Evolutionary conservation across 2,888 invertebrate species (phyloP).

Genomic region (Drosophila rellima): DNA sequence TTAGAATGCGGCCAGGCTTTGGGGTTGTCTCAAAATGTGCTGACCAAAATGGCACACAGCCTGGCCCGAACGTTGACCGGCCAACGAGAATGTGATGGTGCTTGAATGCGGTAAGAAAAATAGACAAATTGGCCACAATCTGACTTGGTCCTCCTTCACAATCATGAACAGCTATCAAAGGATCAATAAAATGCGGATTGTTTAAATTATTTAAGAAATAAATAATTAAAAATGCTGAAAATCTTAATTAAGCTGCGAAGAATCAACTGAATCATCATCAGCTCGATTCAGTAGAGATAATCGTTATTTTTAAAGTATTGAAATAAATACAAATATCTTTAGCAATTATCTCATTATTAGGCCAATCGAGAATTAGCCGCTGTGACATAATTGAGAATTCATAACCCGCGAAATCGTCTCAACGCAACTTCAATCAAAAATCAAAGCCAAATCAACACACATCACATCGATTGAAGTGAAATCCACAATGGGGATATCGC

Average conservation of each 20-base stretch:
- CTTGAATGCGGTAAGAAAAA: constrained; percentile 31
- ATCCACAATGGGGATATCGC: constrained; percentile 26
- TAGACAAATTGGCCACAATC: constrained; percentile 7
- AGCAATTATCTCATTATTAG: constrained; percentile 30
- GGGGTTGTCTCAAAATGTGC: constrained; percentile 39
- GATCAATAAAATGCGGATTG: constrained; percentile 5
- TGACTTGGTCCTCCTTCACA: too few relatives aligned
- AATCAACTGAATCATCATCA: not conserved
- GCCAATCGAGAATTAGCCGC: constrained; percentile 14
- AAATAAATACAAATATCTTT: constrained; percentile 5
- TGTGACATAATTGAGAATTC: constrained; percentile 52
- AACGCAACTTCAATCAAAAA: constrained; percentile 59
- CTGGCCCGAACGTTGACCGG: not conserved
- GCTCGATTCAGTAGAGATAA: not conserved
- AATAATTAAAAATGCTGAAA: not conserved
- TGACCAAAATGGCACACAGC: constrained; percentile 34
- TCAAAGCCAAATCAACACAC: constrained; percentile 53
- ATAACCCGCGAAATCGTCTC: constrained; percentile 47
- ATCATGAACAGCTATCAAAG: not conserved
- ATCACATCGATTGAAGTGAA: constrained; percentile 47
- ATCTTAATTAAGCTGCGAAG: not conserved
- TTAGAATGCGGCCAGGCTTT: constrained; percentile 66
- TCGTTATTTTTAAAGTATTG: not conserved
- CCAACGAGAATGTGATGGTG: constrained; percentile 13
- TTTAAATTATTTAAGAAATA: not conserved